phyloP scores from a whole-genome alignment of 2,888 invertebrate genomes.

The Lycaena phlaeas region DNA sequence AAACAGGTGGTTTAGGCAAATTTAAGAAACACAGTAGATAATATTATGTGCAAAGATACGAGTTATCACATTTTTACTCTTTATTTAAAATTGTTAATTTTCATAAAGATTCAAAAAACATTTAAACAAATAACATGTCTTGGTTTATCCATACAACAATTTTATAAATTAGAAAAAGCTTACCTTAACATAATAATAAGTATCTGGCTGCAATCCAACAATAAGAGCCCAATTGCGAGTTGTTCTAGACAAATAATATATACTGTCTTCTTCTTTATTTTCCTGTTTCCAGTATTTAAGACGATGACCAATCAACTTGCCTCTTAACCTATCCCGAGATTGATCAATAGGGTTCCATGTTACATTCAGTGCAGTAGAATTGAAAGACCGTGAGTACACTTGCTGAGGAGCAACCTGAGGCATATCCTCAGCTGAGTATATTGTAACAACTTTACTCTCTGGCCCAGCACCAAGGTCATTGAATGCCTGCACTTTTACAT shows the following conservation, averaged over 20 bases:
- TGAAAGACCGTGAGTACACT: slow-evolving; percentile 84
- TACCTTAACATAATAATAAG: slow-evolving; percentile 91
- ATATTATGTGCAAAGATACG: too few species aligned
- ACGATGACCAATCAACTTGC: slow-evolving; percentile 93
- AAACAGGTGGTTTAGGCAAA: too few species aligned
- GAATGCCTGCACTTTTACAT: slow-evolving; percentile 88
- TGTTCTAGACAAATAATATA: slow-evolving; percentile 88
- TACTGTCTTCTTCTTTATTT: slow-evolving; percentile 82
- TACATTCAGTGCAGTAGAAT: slow-evolving; percentile 93
- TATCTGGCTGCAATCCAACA: slow-evolving; percentile 93
- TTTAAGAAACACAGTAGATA: too few species aligned
- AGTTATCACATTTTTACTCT: too few species aligned
- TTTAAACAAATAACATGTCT: too few species aligned
- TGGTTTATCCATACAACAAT: too few species aligned
- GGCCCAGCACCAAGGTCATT: slow-evolving; percentile 89
- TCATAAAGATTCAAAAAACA: too few species aligned
- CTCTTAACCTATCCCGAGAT: slow-evolving; percentile 86
- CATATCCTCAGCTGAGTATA: slow-evolving; percentile 94
- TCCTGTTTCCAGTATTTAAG: slow-evolving; percentile 92
- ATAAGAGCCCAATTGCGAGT: slow-evolving; percentile 90
- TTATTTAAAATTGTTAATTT: too few species aligned
- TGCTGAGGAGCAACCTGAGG: slow-evolving; percentile 91
- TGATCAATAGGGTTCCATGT: slow-evolving; percentile 92
- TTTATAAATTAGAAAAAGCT: neutral
- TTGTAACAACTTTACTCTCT: slow-evolving; percentile 79